Evolutionary conservation across 2,113 vertebrate genomes (phyloP).

Genomic region (Cichladusa arquata): DNA sequence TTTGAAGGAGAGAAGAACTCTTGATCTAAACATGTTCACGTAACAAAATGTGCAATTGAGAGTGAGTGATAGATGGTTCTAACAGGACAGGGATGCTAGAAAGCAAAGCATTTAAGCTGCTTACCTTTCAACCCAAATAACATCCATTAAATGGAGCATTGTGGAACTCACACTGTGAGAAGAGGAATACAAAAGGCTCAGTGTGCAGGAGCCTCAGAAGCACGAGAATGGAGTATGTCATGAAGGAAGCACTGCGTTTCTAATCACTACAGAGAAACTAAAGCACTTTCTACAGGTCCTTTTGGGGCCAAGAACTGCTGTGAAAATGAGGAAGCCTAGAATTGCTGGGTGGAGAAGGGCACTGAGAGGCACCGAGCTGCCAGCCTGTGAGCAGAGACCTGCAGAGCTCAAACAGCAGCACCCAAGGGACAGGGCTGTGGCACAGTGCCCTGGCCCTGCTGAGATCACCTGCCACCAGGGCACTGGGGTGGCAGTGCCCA

Average conservation of each 20-base stretch:
- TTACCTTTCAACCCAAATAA: constrained; percentile 34
- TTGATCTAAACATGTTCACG: neutral
- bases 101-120: constrained; percentile 43
- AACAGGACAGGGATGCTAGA: constrained; percentile 9
- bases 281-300: neutral
- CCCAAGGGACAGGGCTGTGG: neutral
- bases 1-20: neutral
- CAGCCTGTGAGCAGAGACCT: neutral
- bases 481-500: neutral
- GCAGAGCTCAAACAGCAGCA: neutral
- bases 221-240: neutral
- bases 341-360: neutral
- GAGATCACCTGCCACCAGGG: neutral
- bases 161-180: neutral
- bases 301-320: neutral
- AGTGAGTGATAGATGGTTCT: neutral
- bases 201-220: neutral
- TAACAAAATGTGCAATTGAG: constrained; percentile 14
- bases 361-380: neutral
- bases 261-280: neutral
- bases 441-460: neutral
- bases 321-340: neutral
- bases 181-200: neutral
- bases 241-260: neutral
- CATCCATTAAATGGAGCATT: neutral